These are phyloP conservation scores for Thaleichthys pacificus DNA, from an alignment of 2,797 vertebrate species.

Conservation along the genomic window DNA sequence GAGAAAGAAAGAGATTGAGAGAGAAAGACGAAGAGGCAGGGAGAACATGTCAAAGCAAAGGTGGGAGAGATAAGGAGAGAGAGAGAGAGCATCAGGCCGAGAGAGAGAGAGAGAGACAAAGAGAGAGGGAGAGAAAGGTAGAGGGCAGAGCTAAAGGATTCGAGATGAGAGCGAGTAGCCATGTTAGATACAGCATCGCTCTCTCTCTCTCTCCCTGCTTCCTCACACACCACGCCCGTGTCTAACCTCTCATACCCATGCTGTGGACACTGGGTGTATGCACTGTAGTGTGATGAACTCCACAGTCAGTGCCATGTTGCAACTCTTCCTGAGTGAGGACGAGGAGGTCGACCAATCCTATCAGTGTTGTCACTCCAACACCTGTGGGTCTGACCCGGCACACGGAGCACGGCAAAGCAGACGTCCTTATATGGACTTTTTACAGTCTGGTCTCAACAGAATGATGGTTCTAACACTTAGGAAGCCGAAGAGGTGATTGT, in stretches of 20 bases:
- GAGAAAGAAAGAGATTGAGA: slow-evolving; percentile 8
- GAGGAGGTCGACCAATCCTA: too few relatives aligned
- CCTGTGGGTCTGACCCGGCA: too few relatives aligned
- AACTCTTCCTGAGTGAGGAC: too few relatives aligned
- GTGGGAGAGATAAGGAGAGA: neutral
- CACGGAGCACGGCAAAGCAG: too few relatives aligned
- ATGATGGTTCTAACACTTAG: neutral
- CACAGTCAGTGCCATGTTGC: neutral
- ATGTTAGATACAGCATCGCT: too few relatives aligned
- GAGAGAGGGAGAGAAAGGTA: neutral
- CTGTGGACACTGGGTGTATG: too few relatives aligned
- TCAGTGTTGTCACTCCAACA: too few relatives aligned
- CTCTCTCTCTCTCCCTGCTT: too few relatives aligned
- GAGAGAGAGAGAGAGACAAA: neutral
- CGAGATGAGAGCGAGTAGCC: neutral
- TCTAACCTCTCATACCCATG: too few relatives aligned
- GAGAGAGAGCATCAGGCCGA: neutral
- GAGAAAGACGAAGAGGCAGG: neutral
- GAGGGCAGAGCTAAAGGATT: neutral
- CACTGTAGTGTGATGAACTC: neutral
- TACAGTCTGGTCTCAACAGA: neutral
- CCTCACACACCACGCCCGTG: too few relatives aligned
- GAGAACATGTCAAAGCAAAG: neutral
- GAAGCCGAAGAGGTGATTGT: neutral
- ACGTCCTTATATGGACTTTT: neutral